These are phyloP conservation scores for Prosopocoilus inquinatus DNA, from an alignment of 2,888 invertebrate genomes.

Conservation along the genomic window DNA sequence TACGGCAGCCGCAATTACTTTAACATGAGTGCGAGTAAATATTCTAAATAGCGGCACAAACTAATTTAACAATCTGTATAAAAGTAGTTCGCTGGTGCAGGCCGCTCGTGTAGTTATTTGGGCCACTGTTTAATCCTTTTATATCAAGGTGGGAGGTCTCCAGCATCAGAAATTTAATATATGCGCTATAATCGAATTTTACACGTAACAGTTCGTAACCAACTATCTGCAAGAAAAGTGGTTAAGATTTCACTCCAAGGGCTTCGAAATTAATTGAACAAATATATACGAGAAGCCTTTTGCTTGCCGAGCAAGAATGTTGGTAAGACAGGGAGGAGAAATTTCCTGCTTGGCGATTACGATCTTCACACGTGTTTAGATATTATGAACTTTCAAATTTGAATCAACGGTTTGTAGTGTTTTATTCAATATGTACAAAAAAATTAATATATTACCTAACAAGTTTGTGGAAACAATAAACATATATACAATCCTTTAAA, in stretches of 20 bases:
- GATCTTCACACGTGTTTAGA: too few species aligned
- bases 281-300: background rate
- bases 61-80: background rate
- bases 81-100: background rate
- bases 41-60: background rate
- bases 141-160: conserved; percentile 34
- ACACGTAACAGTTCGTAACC: conserved; percentile 44
- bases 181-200: conserved; percentile 48
- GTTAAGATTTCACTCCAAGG: background rate
- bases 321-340: too few species aligned
- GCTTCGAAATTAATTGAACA: background rate
- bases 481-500: too few species aligned
- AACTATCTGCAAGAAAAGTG: conserved; percentile 1
- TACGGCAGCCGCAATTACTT: too few species aligned
- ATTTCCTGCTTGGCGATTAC: too few species aligned
- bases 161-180: conserved; percentile 47
- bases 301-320: too few species aligned
- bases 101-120: background rate
- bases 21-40: background rate
- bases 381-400: too few species aligned
- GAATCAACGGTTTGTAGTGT: too few species aligned
- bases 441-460: too few species aligned
- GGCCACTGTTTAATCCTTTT: conserved; percentile 1
- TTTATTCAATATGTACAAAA: too few species aligned
- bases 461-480: too few species aligned